Percentiles rank a stretch among this genome's conserved stretches.
Evolutionary conservation across 2,888 invertebrate genomes (phyloP).

Genomic region (Mythimna lalbum): DNA sequence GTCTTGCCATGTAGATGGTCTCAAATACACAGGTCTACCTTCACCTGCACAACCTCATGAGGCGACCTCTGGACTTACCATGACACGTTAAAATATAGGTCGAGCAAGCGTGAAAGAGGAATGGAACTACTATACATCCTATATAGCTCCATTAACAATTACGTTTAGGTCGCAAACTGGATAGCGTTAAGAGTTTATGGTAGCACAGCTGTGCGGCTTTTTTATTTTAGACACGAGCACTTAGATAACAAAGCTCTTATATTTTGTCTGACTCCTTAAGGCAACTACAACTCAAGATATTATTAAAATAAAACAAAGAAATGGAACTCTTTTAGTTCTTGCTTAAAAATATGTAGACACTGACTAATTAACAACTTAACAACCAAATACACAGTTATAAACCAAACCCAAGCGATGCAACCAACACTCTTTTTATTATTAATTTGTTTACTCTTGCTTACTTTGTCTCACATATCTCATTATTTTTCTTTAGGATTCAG

Average conservation of each 20-base stretch:
- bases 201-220: too few species aligned
- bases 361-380: neutral
- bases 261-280: neutral
- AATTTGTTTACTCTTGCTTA: neutral
- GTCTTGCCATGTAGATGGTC: too few species aligned
- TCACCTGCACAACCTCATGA: too few species aligned
- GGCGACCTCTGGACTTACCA: too few species aligned
- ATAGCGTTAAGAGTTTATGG: too few species aligned
- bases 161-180: too few species aligned
- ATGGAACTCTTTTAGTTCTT: neutral
- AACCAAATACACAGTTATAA: constrained; percentile 4
- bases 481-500: neutral
- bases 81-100: too few species aligned
- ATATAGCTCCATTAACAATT: too few species aligned
- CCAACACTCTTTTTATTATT: neutral
- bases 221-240: too few species aligned
- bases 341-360: neutral
- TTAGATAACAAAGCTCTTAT: neutral
- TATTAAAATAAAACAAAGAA: constrained; percentile 3
- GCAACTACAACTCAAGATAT: neutral
- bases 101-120: too few species aligned
- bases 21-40: too few species aligned
- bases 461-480: constrained; percentile 14
- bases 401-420: neutral
- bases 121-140: too few species aligned